phyloP scores from a whole-genome alignment of 1,140 invertebrate genomes.

The Stenopsyche tienmushanensis region DNA sequence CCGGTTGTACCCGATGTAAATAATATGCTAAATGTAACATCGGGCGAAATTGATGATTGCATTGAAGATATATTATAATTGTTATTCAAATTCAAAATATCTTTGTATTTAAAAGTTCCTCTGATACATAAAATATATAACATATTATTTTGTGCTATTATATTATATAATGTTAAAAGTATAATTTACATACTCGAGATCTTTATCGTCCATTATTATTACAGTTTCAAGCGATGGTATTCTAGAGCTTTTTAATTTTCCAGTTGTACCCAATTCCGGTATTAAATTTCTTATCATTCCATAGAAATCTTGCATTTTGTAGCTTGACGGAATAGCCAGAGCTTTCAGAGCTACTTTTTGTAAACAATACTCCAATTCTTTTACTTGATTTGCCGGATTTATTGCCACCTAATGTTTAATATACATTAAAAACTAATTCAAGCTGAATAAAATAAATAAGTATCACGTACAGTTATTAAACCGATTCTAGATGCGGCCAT shows the following conservation, averaged over 20 bases:
- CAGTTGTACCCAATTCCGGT: conserved; percentile 48
- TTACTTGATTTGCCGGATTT: conserved; percentile 73
- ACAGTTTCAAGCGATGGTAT: conserved; percentile 54
- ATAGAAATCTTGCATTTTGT: conserved; percentile 69
- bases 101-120: conserved; percentile 28
- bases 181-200: conserved; percentile 52
- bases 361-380: conserved; percentile 74
- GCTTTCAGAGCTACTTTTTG: conserved; percentile 71
- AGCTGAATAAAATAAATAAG: neutral
- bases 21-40: conserved; percentile 71
- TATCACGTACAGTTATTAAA: conserved; percentile 62
- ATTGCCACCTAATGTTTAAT: conserved; percentile 62
- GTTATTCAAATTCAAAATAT: conserved; percentile 22
- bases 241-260: conserved; percentile 45
- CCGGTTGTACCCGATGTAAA: conserved; percentile 74
- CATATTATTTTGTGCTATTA: neutral
- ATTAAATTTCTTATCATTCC: conserved; percentile 58
- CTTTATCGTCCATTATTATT: conserved; percentile 54
- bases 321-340: conserved; percentile 63
- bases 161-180: conserved; percentile 3
- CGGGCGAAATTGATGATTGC: conserved; percentile 55
- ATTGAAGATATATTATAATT: conserved; percentile 13
- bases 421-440: neutral
- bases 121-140: conserved; percentile 25
- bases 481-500: conserved; percentile 75